Percentiles rank a stretch among this genome's conserved stretches.
These are phyloP conservation scores for Temnothorax longispinosus DNA, from an alignment of 1,140 invertebrate species.

Conservation along the genomic window DNA sequence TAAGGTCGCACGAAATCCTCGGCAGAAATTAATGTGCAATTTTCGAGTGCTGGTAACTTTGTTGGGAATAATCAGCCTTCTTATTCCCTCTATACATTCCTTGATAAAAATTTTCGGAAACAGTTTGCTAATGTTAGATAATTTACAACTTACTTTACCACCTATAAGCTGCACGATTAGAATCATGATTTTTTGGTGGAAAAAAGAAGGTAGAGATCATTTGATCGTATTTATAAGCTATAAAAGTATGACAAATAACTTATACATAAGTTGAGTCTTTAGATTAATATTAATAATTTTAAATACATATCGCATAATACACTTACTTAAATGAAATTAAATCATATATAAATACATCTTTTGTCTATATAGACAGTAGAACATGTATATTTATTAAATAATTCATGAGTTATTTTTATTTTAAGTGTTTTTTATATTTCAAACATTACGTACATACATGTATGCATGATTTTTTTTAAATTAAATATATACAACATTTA, in stretches of 20 bases:
- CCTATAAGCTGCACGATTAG: neutral
- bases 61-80: neutral
- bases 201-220: conserved; percentile 29
- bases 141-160: conserved; percentile 30
- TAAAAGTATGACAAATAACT: no score
- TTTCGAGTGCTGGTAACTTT: neutral
- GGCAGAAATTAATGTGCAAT: conserved; percentile 3
- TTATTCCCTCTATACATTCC: conserved; percentile 22
- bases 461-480: no score
- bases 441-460: no score
- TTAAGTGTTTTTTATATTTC: no score
- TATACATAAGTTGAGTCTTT: neutral
- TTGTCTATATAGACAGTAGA: no score
- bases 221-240: neutral
- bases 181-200: conserved; percentile 15
- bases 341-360: no score
- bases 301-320: no score
- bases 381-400: no score
- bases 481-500: no score
- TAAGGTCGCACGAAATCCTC: neutral
- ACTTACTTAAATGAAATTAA: no score
- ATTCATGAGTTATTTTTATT: no score
- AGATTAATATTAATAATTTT: no score
- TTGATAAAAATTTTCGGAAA: conserved; percentile 1
- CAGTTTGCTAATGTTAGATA: conserved; percentile 4